phyloP scores from a whole-genome alignment of 2,797 vertebrate species.

The Sparus aurata region DNA sequence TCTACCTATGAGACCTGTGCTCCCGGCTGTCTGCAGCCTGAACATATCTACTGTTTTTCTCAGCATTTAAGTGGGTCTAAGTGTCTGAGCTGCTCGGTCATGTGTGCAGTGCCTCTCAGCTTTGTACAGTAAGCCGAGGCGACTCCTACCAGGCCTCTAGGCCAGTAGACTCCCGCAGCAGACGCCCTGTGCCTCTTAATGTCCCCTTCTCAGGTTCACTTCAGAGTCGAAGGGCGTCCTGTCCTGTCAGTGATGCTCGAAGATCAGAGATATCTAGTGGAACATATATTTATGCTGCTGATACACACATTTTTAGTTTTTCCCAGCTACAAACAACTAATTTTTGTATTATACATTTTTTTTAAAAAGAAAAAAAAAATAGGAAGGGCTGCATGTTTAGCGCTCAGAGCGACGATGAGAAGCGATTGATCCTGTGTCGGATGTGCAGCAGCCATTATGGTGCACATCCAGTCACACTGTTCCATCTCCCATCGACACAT shows the following conservation, averaged over 20 bases:
- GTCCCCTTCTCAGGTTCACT: conserved; percentile 28
- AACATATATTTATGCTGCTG: not conserved
- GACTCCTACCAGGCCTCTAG: conserved; percentile 34
- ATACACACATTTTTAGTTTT: not conserved
- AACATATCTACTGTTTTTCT: conserved; percentile 4
- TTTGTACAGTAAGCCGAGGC: conserved; percentile 35
- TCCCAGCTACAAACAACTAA: not conserved
- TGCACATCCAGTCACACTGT: conserved; percentile 40
- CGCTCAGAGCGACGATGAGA: not conserved
- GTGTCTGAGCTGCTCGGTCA: conserved; percentile 52
- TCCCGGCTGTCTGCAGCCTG: conserved; percentile 8
- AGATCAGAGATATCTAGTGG: conserved; percentile 5
- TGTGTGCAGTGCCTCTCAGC: conserved; percentile 40
- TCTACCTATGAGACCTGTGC: not conserved
- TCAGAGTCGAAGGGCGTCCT: not conserved
- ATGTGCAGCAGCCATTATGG: conserved; percentile 35
- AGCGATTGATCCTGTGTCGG: not conserved
- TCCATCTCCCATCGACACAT: conserved; percentile 23
- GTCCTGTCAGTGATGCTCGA: not conserved
- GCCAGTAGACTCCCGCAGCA: conserved; percentile 45
- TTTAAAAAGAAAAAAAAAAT: too few relatives aligned
- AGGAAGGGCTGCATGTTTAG: not conserved
- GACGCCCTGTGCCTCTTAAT: conserved; percentile 58
- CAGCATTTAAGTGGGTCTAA: conserved; percentile 38
- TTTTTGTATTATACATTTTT: not conserved